Evolutionary conservation across 2,888 invertebrate genomes (phyloP), one percentile per base, ranked within the genome.

Genomic region (Sialis lutaria): DNA sequence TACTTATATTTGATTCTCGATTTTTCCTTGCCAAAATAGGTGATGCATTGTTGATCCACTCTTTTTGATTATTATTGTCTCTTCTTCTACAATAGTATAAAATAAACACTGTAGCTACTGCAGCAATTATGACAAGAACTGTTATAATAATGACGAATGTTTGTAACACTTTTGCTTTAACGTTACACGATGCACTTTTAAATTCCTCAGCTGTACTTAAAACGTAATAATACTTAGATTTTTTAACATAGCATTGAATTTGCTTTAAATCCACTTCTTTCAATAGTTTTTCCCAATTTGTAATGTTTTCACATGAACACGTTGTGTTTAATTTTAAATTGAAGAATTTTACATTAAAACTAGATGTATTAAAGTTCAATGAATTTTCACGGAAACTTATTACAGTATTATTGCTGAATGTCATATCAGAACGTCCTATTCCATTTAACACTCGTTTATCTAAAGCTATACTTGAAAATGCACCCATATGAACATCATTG

Each of bases 351-450:
- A 74, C 61, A 12, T 67, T 64, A 51, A 80, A 69, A 51, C 73
- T 69, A 7, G 65, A 62, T 4, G 67, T 61, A 58, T 79, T 74
- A 57, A 77, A 71, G 51, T 68, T 63, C 37, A 83, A 61, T 5
- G 81, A 74, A 6, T 72, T 67, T 3, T 73, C 69, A 34, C 68
- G 69, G 54, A 81, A 64, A 46, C 61, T 62, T 1, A 65, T 64
- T 40, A 82, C 64, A 9, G 73, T 77, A 56, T 80, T 81, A 55
- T 79, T 77, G 54, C 78, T 75, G 53, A 84, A 74, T 13, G 69
- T 63, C 47, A 74, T 67, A 56, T 70, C 73, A 54, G 70, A 73
- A 22, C 63, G 63, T 6, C 64, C 67, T 57, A 60, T 60, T 44
- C 58, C 58, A 5, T 70, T 64, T 8, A 67, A 58, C 47, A 71